Evolutionary conservation across 2,113 vertebrate species (phyloP).

Genomic region (Megaptera novaeangliae): DNA sequence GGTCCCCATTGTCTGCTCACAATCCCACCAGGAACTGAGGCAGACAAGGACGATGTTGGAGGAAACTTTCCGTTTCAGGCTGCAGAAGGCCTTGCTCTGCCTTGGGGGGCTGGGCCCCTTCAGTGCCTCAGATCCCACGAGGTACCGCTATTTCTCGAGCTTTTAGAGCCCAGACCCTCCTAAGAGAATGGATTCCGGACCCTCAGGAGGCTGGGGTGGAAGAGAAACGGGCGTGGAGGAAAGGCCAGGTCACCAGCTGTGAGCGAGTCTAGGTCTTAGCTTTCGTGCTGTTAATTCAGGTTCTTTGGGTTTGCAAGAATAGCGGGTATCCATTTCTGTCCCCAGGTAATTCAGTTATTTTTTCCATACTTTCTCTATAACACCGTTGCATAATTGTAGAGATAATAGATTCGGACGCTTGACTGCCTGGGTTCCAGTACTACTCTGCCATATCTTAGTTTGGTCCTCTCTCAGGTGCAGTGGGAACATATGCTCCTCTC

Average conservation of each 20-base stretch:
- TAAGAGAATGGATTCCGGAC: neutral
- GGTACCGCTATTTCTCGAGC: neutral
- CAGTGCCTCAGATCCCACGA: neutral
- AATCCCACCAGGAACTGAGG: conserved; percentile 46
- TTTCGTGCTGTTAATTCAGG: neutral
- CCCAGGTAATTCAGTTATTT: neutral
- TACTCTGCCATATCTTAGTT: neutral
- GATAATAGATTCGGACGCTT: neutral
- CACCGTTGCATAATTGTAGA: neutral
- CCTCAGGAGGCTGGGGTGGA: neutral
- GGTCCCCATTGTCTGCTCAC: conserved; percentile 67
- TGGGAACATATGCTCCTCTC: neutral
- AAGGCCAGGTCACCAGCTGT: neutral
- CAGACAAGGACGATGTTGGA: conserved; percentile 36
- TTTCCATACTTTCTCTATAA: neutral
- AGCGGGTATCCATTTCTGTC: neutral
- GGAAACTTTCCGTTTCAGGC: conserved; percentile 69
- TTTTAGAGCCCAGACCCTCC: neutral
- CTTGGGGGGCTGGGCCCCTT: neutral
- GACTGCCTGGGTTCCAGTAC: neutral
- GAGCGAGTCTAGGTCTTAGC: neutral
- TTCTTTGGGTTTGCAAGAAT: neutral
- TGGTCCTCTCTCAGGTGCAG: neutral
- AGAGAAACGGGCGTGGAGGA: neutral
- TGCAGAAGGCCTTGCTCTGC: neutral